Conservation (phyloP, 2,797 vertebrate species). For the Helarctos malayanus region DNA sequence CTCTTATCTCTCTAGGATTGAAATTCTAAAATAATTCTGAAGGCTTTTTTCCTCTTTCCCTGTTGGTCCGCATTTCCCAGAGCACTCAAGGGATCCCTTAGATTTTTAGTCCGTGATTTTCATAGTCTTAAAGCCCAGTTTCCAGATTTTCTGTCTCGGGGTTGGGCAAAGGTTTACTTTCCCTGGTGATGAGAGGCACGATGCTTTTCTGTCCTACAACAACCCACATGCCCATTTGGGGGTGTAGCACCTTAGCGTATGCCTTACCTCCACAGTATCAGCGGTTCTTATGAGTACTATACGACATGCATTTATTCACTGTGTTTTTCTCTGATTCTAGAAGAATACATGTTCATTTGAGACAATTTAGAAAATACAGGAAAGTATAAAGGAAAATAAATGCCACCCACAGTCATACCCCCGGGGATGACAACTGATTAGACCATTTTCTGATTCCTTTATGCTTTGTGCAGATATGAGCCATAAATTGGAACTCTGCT, state of each 20-base stretch:
- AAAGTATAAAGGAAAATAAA: conserved; percentile 29
- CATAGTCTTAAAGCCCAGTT: background rate
- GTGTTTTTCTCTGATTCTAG: conserved; percentile 13
- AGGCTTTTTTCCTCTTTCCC: conserved; percentile 60
- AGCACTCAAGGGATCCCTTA: too few species aligned
- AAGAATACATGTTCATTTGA: conserved; percentile 57
- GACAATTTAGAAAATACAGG: conserved; percentile 65
- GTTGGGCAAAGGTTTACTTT: background rate
- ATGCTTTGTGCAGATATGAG: background rate
- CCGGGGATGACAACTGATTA: background rate
- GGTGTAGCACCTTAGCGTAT: background rate
- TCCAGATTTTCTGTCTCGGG: background rate
- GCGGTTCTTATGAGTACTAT: background rate
- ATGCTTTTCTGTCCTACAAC: background rate
- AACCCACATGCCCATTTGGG: background rate
- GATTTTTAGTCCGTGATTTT: background rate
- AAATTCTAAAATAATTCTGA: conserved; percentile 37
- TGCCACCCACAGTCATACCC: background rate
- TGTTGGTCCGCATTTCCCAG: background rate
- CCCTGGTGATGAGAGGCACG: background rate
- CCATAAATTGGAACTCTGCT: background rate
- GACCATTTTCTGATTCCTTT: background rate
- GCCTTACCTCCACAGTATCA: background rate
- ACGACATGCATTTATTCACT: background rate
- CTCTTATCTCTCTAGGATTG: background rate